Conservation (phyloP, 2,888 invertebrate species). For the Willowsia nigromaculata region DNA sequence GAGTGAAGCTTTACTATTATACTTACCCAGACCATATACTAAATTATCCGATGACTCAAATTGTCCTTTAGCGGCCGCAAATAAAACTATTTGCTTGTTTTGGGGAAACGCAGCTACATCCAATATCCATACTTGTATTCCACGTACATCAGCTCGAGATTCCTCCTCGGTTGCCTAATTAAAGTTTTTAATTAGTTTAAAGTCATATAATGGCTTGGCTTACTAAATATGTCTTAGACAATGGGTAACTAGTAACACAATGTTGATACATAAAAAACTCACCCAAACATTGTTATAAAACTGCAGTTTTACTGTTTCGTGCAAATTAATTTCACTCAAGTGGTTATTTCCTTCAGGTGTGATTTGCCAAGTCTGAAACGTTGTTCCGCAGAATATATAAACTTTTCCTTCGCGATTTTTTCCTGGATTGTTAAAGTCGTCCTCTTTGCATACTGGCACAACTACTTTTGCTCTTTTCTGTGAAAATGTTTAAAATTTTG, state of each 20-base stretch:
- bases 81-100: slow-evolving; percentile 70
- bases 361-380: slow-evolving; percentile 91
- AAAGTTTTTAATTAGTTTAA: not conserved
- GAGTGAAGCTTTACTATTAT: not conserved
- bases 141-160: slow-evolving; percentile 63
- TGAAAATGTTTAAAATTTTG: not conserved
- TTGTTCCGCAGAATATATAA: slow-evolving; percentile 88
- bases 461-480: slow-evolving; percentile 77
- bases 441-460: slow-evolving; percentile 72
- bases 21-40: slow-evolving; percentile 76
- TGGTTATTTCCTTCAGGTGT: slow-evolving; percentile 81
- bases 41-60: slow-evolving; percentile 71
- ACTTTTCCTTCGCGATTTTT: slow-evolving; percentile 81
- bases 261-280: too few relatives aligned
- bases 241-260: too few relatives aligned
- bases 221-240: too few relatives aligned
- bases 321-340: slow-evolving; percentile 87
- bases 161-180: slow-evolving; percentile 35
- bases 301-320: slow-evolving; percentile 86
- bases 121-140: slow-evolving; percentile 76
- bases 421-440: slow-evolving; percentile 69
- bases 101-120: slow-evolving; percentile 69
- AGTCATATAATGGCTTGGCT: too few relatives aligned
- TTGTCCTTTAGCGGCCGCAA: slow-evolving; percentile 76
- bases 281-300: slow-evolving; percentile 87